These are phyloP conservation scores for Anguilla pacifica DNA, from an alignment of 2,797 vertebrate genomes.

Conservation along the genomic window DNA sequence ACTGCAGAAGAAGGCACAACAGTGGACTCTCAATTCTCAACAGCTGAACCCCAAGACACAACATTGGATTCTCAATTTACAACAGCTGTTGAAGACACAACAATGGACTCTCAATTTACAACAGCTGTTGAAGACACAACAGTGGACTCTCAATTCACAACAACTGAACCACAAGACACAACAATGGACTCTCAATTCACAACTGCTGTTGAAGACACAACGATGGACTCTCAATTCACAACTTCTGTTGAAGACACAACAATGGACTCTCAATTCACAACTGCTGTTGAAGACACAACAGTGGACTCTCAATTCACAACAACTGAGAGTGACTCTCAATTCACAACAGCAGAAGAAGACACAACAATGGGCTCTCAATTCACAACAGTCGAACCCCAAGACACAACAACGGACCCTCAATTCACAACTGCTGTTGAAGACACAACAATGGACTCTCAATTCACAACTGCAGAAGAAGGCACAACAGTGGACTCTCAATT, in stretches of 20 bases:
- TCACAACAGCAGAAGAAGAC: too few relatives aligned
- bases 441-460: neutral
- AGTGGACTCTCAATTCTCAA: neutral
- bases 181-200: too few relatives aligned
- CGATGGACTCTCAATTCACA: neutral
- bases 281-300: neutral
- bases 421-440: neutral
- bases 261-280: neutral
- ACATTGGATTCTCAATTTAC: neutral
- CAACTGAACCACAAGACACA: neutral
- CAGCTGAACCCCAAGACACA: neutral
- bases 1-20: neutral
- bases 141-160: neutral
- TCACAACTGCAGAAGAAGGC: neutral
- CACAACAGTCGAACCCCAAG: neutral
- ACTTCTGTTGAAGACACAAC: neutral
- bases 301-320: neutral
- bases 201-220: neutral
- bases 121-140: neutral
- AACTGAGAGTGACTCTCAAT: too few relatives aligned
- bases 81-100: neutral
- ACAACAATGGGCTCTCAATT: neutral
- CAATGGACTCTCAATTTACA: neutral
- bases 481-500: neutral
- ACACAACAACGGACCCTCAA: too few relatives aligned